A percentile compares a stretch with the other conserved stretches of the same genome.
These are phyloP conservation scores for Xenopus borealis DNA, from an alignment of 2,113 vertebrate genomes.

Conservation along the genomic window DNA sequence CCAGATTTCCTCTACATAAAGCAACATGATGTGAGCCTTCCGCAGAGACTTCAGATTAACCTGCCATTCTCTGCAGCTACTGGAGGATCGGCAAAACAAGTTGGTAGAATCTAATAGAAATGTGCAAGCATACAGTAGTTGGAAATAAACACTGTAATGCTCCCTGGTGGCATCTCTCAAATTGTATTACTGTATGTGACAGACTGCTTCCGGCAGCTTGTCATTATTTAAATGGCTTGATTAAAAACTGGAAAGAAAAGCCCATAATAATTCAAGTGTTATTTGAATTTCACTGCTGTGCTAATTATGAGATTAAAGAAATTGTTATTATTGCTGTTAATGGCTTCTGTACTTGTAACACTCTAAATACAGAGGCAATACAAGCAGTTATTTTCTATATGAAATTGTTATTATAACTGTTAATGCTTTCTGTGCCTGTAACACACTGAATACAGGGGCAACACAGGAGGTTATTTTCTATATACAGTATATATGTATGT, in stretches of 20 bases:
- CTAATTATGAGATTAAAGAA: conserved; percentile 17
- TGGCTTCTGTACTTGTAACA: conserved; percentile 4
- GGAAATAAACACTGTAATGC: not conserved
- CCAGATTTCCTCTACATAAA: conserved; percentile 59
- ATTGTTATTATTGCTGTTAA: conserved; percentile 13
- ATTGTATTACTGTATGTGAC: conserved; percentile 5
- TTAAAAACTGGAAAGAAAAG: conserved; percentile 28
- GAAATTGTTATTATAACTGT: no score
- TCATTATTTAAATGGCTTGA: not conserved
- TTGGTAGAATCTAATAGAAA: conserved; percentile 15
- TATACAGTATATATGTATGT: no score
- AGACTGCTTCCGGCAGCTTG: conserved; percentile 11
- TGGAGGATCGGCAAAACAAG: not conserved
- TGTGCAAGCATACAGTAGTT: not conserved
- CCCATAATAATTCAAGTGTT: conserved; percentile 18
- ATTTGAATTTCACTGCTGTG: conserved; percentile 16
- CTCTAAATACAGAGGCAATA: no score
- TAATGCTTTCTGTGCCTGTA: no score
- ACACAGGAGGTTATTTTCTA: no score
- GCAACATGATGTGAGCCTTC: conserved; percentile 54
- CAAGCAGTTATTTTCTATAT: no score
- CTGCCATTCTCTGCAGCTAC: conserved; percentile 19
- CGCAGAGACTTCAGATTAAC: conserved; percentile 47
- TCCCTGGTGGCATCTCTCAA: conserved; percentile 6
- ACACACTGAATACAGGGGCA: not conserved